These are phyloP conservation scores for Macropis europaea DNA, from an alignment of 2,888 invertebrate species.

Conservation along the genomic window DNA sequence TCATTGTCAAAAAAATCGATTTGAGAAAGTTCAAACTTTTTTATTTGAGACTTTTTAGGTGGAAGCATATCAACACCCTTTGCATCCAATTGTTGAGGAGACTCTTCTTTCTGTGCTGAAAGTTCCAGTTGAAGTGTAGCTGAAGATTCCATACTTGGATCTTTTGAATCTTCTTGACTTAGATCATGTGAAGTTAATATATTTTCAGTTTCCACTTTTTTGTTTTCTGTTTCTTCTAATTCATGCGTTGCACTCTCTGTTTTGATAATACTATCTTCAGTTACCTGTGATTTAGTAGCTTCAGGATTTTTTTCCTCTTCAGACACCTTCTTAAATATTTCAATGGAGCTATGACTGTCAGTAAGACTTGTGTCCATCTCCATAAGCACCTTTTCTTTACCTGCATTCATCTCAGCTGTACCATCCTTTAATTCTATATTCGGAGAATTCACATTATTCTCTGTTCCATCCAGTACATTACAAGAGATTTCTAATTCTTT, in stretches of 20 bases:
- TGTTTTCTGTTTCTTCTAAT: constrained; percentile 17
- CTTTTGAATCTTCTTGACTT: constrained; percentile 12
- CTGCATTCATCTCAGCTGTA: background rate
- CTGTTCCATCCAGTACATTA: constrained; percentile 26
- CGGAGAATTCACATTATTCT: constrained; percentile 31
- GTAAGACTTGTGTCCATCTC: constrained; percentile 27
- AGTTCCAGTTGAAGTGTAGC: constrained; percentile 10
- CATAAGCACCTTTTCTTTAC: constrained; percentile 13
- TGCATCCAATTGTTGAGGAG: constrained; percentile 18
- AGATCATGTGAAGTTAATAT: background rate
- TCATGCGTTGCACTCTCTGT: background rate
- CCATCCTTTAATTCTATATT: constrained; percentile 29
- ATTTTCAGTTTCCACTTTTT: constrained; percentile 14
- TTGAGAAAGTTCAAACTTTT: constrained; percentile 76
- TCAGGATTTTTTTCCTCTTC: constrained; percentile 3
- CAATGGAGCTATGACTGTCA: constrained; percentile 11
- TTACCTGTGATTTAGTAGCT: constrained; percentile 4
- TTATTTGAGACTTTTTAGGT: constrained; percentile 77
- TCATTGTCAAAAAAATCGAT: constrained; percentile 67
- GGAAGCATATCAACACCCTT: constrained; percentile 66
- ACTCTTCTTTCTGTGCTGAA: constrained; percentile 14
- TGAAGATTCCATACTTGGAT: constrained; percentile 2
- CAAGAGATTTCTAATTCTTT: constrained; percentile 65
- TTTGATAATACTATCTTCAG: constrained; percentile 5
- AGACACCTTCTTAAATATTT: constrained; percentile 17